Evolutionary conservation across 2,888 invertebrate genomes (phyloP), one percentile per base, ranked within the genome.

Genomic region (Drosophila nr. medialis): DNA sequence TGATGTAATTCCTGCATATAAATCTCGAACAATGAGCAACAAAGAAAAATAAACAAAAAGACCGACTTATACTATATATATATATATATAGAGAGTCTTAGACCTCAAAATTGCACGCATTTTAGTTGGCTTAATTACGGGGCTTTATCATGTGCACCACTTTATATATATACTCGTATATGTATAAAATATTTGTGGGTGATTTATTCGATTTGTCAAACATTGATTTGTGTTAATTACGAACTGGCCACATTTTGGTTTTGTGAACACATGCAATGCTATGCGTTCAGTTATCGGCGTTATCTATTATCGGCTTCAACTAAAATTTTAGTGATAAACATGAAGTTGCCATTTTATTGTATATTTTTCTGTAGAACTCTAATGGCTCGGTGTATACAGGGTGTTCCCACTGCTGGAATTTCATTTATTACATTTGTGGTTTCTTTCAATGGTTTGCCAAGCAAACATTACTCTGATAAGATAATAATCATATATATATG

Each of bases 1-100:
- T 83, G 84, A 83, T 84, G 82, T 83, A 83, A 83, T 83, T 50
- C 70, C 65, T 81, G 76, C 81, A 73, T 62, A 74, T 56, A 66
- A 54, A 68, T 58, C 53, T 29, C 27, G 49, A 78, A 83, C 81
- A 77, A 81, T 75, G 55, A 60, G 32, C 64, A 56, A 32, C 48
- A 59, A 29, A 58, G 30, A 18, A 30, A 29, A 63, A 36, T 18
- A 27, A 51, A 15, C 51, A 18, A 34, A 49, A 29, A 38, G 34
- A 49, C 21, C 24, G 45, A 42, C 11, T 27, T n/a, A 36, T 27
- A 55, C 13, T 24, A 63, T 45, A 15, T 45, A 21, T 40, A n/a
- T 38, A 18, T 8, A 38, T 18, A 38, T 10, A 40, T 13, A 7
- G 0, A 45, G 62, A 66, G 48, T 30, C 36, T 21, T n/a, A 50